These are phyloP conservation scores for Tethea ocularis DNA, from an alignment of 2,888 invertebrate species.

Conservation along the genomic window DNA sequence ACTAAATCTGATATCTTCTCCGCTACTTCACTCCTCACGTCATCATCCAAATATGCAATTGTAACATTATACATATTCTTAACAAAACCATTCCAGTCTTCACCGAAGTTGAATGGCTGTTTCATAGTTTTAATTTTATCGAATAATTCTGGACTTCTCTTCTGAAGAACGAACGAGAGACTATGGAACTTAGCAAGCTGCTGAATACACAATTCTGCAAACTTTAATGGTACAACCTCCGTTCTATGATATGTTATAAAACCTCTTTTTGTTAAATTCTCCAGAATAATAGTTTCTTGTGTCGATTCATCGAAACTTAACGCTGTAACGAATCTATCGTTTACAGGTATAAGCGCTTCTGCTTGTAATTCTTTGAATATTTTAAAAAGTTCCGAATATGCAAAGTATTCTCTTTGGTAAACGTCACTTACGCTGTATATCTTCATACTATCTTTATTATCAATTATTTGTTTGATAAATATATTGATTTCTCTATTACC, in stretches of 20 bases:
- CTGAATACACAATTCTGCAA: conserved; percentile 48
- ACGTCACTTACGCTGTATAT: conserved; percentile 32
- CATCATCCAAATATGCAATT: conserved; percentile 30
- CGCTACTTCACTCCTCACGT: conserved; percentile 31
- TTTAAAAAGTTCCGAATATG: conserved; percentile 50
- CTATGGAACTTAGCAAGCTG: conserved; percentile 63
- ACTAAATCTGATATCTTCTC: conserved; percentile 28
- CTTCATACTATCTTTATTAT: conserved; percentile 27
- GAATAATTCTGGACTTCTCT: conserved; percentile 45
- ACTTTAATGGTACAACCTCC: conserved; percentile 46
- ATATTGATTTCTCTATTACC: conserved; percentile 46
- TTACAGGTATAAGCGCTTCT: conserved; percentile 45
- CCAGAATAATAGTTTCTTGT: conserved; percentile 49
- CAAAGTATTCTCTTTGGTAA: conserved; percentile 45
- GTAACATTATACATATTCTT: conserved; percentile 32
- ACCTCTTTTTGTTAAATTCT: conserved; percentile 52
- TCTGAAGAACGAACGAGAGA: conserved; percentile 50
- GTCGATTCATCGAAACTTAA: conserved; percentile 48
- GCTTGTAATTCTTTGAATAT: conserved; percentile 50
- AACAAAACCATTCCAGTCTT: conserved; percentile 37
- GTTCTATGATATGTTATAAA: conserved; percentile 47
- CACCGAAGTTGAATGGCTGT: conserved; percentile 29
- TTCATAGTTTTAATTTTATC: conserved; percentile 39
- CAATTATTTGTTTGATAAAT: conserved; percentile 48
- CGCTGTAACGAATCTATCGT: conserved; percentile 44